These are phyloP conservation scores for Nematolebias whitei DNA, from an alignment of 2,113 vertebrate species.

Conservation along the genomic window DNA sequence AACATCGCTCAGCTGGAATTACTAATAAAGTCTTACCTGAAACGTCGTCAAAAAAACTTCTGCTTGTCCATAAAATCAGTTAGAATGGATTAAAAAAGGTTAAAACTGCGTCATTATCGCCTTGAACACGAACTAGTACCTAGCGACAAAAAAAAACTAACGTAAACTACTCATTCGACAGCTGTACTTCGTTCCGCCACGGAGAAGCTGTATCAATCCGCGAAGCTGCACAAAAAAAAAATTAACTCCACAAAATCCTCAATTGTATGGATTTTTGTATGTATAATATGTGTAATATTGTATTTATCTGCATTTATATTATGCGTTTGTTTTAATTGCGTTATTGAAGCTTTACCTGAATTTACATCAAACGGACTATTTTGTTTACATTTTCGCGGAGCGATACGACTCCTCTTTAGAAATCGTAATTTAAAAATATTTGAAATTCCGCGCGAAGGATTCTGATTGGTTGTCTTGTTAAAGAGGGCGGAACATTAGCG, in stretches of 20 bases:
- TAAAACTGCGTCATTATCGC: conserved; percentile 15
- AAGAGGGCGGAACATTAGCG: conserved; percentile 26
- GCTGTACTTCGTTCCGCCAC: background rate
- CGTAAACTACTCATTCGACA: conserved; percentile 5
- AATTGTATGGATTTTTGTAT: background rate
- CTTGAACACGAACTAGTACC: background rate
- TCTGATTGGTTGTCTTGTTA: conserved; percentile 72
- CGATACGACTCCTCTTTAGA: background rate
- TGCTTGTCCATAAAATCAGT: conserved; percentile 56
- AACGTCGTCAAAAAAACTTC: conserved; percentile 39
- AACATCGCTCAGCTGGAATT: background rate
- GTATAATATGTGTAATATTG: background rate
- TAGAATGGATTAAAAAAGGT: background rate
- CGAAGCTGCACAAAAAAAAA: conserved; percentile 8
- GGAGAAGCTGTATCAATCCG: conserved; percentile 67
- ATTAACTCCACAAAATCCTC: background rate
- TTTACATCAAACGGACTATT: conserved; percentile 55
- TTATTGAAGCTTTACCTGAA: fast-evolving
- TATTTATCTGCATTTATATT: background rate
- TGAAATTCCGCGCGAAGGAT: conserved; percentile 82
- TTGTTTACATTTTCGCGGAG: conserved; percentile 71
- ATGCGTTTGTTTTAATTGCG: fast-evolving
- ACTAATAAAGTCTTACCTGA: conserved; percentile 42
- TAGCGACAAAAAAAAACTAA: conserved; percentile 16
- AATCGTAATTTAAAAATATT: conserved; percentile 68